These are phyloP conservation scores for Pyrgilauda ruficollis DNA, from an alignment of 2,113 vertebrate genomes.

Conservation along the genomic window DNA sequence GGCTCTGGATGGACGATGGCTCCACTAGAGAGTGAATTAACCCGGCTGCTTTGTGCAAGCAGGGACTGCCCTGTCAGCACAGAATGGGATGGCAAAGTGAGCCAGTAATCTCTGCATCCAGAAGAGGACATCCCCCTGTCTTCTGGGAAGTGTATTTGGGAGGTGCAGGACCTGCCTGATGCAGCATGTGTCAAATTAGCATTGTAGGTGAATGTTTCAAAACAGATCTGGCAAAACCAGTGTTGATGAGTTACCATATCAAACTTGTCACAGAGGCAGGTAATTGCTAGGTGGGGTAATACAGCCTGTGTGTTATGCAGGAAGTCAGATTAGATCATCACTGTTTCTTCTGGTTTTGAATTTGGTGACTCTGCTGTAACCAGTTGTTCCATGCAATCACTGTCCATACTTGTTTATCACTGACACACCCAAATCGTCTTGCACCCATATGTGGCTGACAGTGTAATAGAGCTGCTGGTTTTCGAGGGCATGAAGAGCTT, in stretches of 20 bases:
- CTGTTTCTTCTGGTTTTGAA: conserved; percentile 39
- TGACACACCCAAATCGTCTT: not conserved
- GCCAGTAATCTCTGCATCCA: not conserved
- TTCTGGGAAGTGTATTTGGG: not conserved
- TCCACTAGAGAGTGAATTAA: not conserved
- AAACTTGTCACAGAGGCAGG: not conserved
- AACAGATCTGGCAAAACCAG: conserved; percentile 40
- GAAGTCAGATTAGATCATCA: conserved; percentile 59
- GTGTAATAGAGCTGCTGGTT: not conserved
- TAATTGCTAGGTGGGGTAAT: conserved; percentile 56
- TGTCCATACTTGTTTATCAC: conserved; percentile 53
- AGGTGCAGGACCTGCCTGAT: not conserved
- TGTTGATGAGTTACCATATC: conserved; percentile 27
- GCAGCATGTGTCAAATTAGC: not conserved
- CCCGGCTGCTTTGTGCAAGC: rapidly evolving
- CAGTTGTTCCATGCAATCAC: conserved; percentile 26
- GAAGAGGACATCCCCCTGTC: not conserved
- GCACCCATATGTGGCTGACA: not conserved
- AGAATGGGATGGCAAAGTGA: rapidly evolving
- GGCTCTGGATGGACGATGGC: rapidly evolving
- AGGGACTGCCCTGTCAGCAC: not conserved
- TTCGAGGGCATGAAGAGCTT: not conserved
- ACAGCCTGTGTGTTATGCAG: not conserved
- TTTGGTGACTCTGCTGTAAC: conserved; percentile 27
- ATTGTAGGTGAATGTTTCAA: conserved; percentile 30